A percentile compares a stretch with the other conserved stretches of the same genome.
Evolutionary conservation across 2,113 vertebrate genomes (phyloP).

Genomic region (Lates calcarifer): DNA sequence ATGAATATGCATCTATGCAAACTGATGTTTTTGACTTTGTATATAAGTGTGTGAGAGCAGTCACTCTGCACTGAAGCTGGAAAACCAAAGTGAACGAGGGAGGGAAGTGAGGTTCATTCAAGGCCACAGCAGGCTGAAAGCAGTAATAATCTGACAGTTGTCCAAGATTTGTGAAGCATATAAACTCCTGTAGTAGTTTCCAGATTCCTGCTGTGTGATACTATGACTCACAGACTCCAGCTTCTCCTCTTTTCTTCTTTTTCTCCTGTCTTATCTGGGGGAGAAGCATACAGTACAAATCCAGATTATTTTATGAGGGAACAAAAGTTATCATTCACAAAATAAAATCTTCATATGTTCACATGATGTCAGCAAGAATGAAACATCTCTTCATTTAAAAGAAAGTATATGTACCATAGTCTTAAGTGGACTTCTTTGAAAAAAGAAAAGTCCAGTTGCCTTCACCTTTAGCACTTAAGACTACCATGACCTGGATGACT

Average conservation of each 20-base stretch:
- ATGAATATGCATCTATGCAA: slow-evolving; percentile 42
- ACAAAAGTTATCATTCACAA: background rate
- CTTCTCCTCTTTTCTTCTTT: slow-evolving; percentile 4
- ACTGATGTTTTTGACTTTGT: background rate
- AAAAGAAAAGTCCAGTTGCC: no score
- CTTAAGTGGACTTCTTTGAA: no score
- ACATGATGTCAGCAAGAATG: background rate
- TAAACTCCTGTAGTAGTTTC: slow-evolving; percentile 45
- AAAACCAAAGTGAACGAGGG: slow-evolving; percentile 19
- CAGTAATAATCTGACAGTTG: slow-evolving; percentile 29
- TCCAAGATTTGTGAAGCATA: slow-evolving; percentile 57
- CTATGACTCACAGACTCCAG: slow-evolving; percentile 52
- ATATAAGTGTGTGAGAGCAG: slow-evolving; percentile 30
- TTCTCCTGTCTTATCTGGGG: slow-evolving; percentile 10
- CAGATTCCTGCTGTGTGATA: slow-evolving; percentile 57
- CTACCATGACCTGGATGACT: no score
- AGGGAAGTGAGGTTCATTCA: slow-evolving; percentile 40
- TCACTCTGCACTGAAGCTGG: background rate
- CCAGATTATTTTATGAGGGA: background rate
- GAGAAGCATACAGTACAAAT: background rate
- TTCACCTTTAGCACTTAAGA: no score
- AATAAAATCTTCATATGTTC: background rate
- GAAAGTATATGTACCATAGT: background rate
- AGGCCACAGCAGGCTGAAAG: slow-evolving; percentile 29
- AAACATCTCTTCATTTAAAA: background rate